A percentile compares a stretch with the other conserved stretches of the same genome.
Evolutionary conservation across 2,797 vertebrate species (phyloP).

Genomic region (Myotis myotis): DNA sequence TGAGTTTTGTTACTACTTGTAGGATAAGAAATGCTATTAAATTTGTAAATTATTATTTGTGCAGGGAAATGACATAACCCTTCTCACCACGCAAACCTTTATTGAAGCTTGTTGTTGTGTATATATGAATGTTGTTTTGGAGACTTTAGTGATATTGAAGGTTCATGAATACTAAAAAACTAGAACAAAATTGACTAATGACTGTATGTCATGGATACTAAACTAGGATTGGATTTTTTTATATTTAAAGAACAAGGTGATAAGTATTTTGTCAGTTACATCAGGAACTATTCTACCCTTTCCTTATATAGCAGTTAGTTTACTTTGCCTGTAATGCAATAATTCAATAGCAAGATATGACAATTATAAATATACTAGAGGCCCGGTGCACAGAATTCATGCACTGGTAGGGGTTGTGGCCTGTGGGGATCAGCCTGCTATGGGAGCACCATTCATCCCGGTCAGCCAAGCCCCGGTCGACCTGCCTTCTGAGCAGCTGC

Average conservation of each 20-base stretch:
- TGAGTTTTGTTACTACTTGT: background rate
- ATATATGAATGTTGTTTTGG: background rate
- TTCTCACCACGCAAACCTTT: background rate
- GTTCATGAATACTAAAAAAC: background rate
- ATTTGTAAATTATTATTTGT: background rate
- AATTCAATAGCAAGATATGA: background rate
- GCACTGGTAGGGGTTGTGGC: no score
- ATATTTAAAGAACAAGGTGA: background rate
- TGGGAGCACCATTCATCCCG: no score
- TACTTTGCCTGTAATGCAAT: background rate
- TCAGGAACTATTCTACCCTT: background rate
- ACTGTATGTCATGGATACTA: background rate
- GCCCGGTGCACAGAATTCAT: no score
- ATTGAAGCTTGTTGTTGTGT: background rate
- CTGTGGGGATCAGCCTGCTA: no score
- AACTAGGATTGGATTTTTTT: background rate
- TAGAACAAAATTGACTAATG: background rate
- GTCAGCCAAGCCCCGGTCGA: no score
- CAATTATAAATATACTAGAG: background rate
- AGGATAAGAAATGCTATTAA: background rate
- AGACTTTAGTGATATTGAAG: background rate
- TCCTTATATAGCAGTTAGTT: background rate
- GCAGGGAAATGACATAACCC: background rate
- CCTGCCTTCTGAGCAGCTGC: no score
- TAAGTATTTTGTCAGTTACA: background rate